Evolutionary conservation across 1,140 invertebrate species (phyloP).

Genomic region (Pentalonia nigronervosa): DNA sequence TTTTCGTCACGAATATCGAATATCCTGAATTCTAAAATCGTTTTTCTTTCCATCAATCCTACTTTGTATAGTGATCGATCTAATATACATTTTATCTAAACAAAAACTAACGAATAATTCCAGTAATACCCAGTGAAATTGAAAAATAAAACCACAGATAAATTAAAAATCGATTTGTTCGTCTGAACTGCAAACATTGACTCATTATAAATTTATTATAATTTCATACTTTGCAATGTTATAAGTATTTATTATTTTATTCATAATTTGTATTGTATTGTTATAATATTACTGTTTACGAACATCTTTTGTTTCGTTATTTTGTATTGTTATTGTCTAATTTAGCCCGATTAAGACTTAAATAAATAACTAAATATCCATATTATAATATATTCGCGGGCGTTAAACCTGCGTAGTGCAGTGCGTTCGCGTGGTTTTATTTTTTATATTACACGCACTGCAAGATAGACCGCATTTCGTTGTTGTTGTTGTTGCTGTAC

Average conservation of each 20-base stretch:
- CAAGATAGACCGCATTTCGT: background rate
- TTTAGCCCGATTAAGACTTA: too few species aligned
- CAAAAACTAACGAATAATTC: too few species aligned
- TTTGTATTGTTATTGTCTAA: too few species aligned
- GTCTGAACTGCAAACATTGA: background rate
- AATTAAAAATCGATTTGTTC: background rate
- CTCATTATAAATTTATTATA: too few species aligned
- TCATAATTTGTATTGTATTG: too few species aligned
- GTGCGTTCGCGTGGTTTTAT: background rate
- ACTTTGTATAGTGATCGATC: too few species aligned
- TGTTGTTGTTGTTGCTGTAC: background rate
- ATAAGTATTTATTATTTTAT: too few species aligned
- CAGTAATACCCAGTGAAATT: too few species aligned
- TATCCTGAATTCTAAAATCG: background rate
- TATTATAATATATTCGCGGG: background rate
- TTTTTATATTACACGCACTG: background rate
- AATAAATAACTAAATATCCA: background rate
- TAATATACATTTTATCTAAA: too few species aligned
- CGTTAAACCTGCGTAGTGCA: background rate
- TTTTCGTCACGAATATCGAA: background rate
- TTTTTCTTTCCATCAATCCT: background rate
- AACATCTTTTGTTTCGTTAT: too few species aligned
- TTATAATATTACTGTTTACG: too few species aligned
- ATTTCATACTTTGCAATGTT: too few species aligned
- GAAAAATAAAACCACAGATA: background rate